Percentiles rank a stretch among this genome's conserved stretches.
Evolutionary conservation across 2,797 vertebrate genomes (phyloP).

Genomic region (Sylvia borin): DNA sequence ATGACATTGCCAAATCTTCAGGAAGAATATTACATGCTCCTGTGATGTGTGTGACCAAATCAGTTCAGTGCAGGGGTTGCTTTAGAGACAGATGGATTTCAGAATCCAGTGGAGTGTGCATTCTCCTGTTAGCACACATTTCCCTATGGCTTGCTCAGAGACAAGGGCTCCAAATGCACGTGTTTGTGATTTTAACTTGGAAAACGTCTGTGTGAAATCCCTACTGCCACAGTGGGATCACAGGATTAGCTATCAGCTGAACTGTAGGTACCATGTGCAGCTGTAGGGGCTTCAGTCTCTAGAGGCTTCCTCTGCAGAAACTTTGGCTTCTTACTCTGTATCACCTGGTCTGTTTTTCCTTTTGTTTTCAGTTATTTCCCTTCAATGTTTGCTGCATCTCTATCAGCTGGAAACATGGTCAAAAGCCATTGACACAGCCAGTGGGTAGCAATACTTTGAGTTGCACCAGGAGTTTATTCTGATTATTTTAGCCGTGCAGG

Average conservation of each 20-base stretch:
- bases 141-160: neutral
- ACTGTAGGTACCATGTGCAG: neutral
- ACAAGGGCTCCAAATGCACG: neutral
- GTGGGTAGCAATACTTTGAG: neutral
- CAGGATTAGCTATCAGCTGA: fast-evolving
- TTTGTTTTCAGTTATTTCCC: neutral
- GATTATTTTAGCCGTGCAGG: no score
- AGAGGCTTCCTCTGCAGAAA: neutral
- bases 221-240: neutral
- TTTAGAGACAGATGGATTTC: neutral
- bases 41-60: neutral
- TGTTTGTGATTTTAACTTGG: neutral
- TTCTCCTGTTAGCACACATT: neutral
- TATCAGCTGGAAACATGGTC: neutral
- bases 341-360: neutral
- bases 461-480: neutral
- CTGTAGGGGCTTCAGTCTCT: neutral
- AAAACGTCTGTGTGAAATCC: neutral
- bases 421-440: neutral
- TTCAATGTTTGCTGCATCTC: neutral
- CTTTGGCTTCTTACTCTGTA: neutral
- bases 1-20: neutral
- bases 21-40: neutral
- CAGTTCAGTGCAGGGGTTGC: neutral
- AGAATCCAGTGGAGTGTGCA: neutral